Conservation (phyloP, 2,888 invertebrate species). For the Lingula anatina region DNA sequence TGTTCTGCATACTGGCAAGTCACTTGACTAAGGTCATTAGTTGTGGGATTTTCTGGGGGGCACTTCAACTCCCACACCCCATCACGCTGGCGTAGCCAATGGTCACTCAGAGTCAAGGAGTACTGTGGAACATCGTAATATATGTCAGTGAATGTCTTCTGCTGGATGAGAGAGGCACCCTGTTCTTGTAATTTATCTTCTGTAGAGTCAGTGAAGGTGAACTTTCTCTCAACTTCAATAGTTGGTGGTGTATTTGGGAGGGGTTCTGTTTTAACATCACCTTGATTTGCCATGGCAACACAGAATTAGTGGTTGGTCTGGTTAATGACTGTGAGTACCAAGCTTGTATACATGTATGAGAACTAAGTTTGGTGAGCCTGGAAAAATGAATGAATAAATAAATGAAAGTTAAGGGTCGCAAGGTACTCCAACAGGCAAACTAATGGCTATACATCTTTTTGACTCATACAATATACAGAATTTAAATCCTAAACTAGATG, state of each 20-base stretch:
- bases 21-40: background rate
- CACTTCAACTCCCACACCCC: slow-evolving; percentile 31
- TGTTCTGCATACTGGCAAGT: slow-evolving; percentile 22
- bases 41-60: slow-evolving; percentile 17
- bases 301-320: too few relatives aligned
- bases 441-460: too few relatives aligned
- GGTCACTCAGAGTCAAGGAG: slow-evolving; percentile 27
- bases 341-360: too few relatives aligned
- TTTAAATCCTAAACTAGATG: too few relatives aligned
- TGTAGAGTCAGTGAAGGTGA: slow-evolving; percentile 21
- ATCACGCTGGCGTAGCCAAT: slow-evolving; percentile 35
- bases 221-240: slow-evolving; percentile 34
- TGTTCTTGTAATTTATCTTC: slow-evolving; percentile 19
- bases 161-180: slow-evolving; percentile 26
- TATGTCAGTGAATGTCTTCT: slow-evolving; percentile 25
- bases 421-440: too few relatives aligned
- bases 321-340: too few relatives aligned
- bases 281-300: too few relatives aligned
- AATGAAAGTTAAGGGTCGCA: too few relatives aligned
- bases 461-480: too few relatives aligned
- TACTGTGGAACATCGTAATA: slow-evolving; percentile 33
- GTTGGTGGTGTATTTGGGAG: slow-evolving; percentile 2
- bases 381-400: too few relatives aligned
- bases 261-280: too few relatives aligned
- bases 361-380: too few relatives aligned